These are phyloP conservation scores for Pseudococcus longispinus DNA, from an alignment of 2,888 invertebrate genomes.

Conservation along the genomic window DNA sequence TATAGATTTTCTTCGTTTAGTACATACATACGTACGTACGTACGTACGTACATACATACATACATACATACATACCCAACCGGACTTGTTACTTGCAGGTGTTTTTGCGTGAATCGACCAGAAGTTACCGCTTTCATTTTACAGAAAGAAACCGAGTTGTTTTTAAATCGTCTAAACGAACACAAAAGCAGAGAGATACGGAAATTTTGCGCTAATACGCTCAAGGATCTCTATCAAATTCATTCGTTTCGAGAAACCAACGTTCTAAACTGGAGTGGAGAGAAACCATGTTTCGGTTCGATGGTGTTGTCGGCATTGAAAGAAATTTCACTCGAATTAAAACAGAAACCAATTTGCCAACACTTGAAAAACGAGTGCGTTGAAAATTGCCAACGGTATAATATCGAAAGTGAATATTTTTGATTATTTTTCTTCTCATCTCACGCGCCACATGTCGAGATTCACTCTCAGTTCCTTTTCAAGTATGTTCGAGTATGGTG, in stretches of 20 bases:
- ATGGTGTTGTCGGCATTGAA: not conserved
- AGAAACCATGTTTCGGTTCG: not conserved
- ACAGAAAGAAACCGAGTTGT: slow-evolving; percentile 2
- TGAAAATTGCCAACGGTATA: not conserved
- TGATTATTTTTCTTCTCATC: not conserved
- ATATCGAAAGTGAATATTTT: slow-evolving; percentile 15
- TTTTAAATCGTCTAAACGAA: slow-evolving; percentile 11
- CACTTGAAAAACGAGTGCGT: slow-evolving; percentile 2
- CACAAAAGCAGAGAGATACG: not conserved
- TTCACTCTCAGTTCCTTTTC: slow-evolving; percentile 67
- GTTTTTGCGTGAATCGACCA: slow-evolving; percentile 31
- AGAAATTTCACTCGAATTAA: not conserved
- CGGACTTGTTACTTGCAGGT: not conserved
- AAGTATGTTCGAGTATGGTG: slow-evolving; percentile 67
- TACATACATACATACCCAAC: too few relatives aligned
- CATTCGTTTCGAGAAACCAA: not conserved
- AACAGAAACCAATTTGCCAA: not conserved
- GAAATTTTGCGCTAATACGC: not conserved
- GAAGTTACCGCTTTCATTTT: slow-evolving; percentile 7
- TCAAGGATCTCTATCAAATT: not conserved
- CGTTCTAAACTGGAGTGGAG: not conserved
- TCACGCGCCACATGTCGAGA: not conserved
- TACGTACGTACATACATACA: too few relatives aligned
- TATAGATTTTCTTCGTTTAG: too few relatives aligned
- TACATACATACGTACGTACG: too few relatives aligned